A percentile compares a stretch with the other conserved stretches of the same genome.
Evolutionary conservation across 1,140 invertebrate genomes (phyloP).

Genomic region (Archivesica marissinica): DNA sequence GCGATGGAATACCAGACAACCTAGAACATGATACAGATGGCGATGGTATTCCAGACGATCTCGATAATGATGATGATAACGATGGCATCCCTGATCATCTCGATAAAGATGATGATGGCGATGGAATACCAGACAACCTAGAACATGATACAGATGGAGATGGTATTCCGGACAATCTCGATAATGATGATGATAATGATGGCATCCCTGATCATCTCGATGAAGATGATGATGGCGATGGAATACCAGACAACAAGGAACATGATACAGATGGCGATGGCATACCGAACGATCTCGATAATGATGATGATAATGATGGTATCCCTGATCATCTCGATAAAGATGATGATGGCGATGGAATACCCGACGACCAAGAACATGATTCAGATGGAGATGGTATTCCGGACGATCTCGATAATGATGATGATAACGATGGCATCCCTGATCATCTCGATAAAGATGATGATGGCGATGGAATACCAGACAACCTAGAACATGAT

Average conservation of each 20-base stretch:
- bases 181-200: slow-evolving; percentile 79
- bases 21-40: slow-evolving; percentile 71
- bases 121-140: slow-evolving; percentile 75
- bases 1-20: slow-evolving; percentile 71
- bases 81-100: slow-evolving; percentile 79
- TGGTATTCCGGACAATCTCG: slow-evolving; percentile 77
- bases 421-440: slow-evolving; percentile 72
- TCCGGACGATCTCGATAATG: slow-evolving; percentile 47
- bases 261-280: slow-evolving; percentile 77
- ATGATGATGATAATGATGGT: slow-evolving; percentile 80
- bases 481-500: slow-evolving; percentile 66
- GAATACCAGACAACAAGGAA: slow-evolving; percentile 72
- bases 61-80: slow-evolving; percentile 75
- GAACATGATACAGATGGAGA: slow-evolving; percentile 76
- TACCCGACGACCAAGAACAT: slow-evolving; percentile 63
- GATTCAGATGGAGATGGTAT: slow-evolving; percentile 36
- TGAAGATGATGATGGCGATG: slow-evolving; percentile 77
- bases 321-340: slow-evolving; percentile 75
- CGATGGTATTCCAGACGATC: slow-evolving; percentile 78
- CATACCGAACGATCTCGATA: slow-evolving; percentile 77
- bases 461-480: slow-evolving; percentile 73
- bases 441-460: slow-evolving; percentile 74
- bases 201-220: slow-evolving; percentile 76
- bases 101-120: slow-evolving; percentile 74
- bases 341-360: slow-evolving; percentile 70